Percentiles rank a stretch among this genome's conserved stretches.
Conservation (phyloP, 2,888 invertebrate genomes). For the Hemaris fuciformis region DNA sequence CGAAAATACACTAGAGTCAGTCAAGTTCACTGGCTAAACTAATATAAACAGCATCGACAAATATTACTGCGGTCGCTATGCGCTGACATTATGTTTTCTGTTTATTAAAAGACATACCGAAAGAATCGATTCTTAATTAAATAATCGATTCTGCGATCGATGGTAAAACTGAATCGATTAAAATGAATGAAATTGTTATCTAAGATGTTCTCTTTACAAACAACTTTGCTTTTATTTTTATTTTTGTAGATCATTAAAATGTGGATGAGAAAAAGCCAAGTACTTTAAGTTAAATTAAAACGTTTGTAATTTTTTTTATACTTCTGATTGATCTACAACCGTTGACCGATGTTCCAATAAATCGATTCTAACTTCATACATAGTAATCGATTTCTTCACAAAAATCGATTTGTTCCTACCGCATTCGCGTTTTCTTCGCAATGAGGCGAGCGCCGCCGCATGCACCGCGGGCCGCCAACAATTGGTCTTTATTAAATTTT, state of each 20-base stretch:
- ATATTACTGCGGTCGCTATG: not conserved
- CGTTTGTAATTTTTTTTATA: too few species aligned
- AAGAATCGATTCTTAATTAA: not conserved
- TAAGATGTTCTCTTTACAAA: too few species aligned
- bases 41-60: conserved; percentile 2
- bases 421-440: conserved; percentile 26
- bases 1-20: conserved; percentile 3
- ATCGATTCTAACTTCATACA: not conserved
- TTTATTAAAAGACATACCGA: not conserved
- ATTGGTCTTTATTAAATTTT: conserved; percentile 17
- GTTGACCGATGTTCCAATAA: not conserved
- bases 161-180: not conserved
- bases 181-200: too few species aligned
- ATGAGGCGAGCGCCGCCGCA: conserved; percentile 24
- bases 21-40: conserved; percentile 2
- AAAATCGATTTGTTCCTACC: conserved; percentile 22
- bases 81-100: not conserved
- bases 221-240: not conserved
- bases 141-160: not conserved
- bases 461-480: conserved; percentile 17
- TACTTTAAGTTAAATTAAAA: too few species aligned
- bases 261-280: too few species aligned
- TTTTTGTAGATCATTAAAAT: too few species aligned
- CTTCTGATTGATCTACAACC: not conserved
- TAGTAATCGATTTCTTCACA: not conserved